phyloP scores from a whole-genome alignment of 1,140 invertebrate genomes.

The Eueides isabella region DNA sequence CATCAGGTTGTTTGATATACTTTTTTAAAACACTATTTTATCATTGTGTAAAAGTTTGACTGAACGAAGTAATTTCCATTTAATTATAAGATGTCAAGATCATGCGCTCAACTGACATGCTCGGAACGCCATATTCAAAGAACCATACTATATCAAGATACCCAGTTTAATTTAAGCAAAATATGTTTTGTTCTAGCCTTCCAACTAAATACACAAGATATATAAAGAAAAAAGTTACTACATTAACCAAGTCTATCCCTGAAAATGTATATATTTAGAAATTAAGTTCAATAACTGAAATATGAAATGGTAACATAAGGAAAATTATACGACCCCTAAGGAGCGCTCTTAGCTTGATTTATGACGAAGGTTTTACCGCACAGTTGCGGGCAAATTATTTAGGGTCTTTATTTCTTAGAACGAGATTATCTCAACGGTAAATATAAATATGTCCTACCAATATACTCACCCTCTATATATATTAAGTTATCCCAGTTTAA shows the following conservation, averaged over 20 bases:
- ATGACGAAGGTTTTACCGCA: conserved; percentile 24
- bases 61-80: too few relatives aligned
- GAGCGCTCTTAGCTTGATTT: conserved; percentile 31
- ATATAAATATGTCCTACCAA: background rate
- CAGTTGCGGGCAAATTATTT: conserved; percentile 22
- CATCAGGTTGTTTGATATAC: too few relatives aligned
- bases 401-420: background rate
- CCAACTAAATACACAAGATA: background rate
- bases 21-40: too few relatives aligned
- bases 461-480: background rate
- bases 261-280: background rate
- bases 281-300: background rate
- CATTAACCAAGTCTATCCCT: background rate
- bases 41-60: too few relatives aligned
- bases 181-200: background rate
- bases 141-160: too few relatives aligned
- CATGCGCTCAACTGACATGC: too few relatives aligned
- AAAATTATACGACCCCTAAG: conserved; percentile 32
- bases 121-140: too few relatives aligned
- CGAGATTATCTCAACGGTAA: background rate
- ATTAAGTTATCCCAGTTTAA: background rate
- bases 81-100: too few relatives aligned
- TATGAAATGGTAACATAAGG: conserved; percentile 16
- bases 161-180: too few relatives aligned
- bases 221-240: background rate